Conservation (phyloP, 2,797 vertebrate genomes). For the Gallirallus australis region DNA sequence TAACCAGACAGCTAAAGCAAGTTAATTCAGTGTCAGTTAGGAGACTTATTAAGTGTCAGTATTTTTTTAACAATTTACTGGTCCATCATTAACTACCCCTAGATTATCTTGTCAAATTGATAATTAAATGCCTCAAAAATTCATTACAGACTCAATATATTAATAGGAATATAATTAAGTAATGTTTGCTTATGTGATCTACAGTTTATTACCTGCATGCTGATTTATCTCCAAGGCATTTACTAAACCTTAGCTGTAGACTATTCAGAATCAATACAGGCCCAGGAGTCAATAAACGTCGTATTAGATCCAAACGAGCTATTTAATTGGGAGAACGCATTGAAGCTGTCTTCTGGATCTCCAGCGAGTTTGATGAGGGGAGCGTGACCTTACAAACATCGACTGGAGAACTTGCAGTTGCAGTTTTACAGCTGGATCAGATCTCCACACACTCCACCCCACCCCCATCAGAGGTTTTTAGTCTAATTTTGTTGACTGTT, state of each 20-base stretch:
- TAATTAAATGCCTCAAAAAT: conserved; percentile 83
- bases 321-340: conserved; percentile 54
- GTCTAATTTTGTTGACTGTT: conserved; percentile 6
- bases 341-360: conserved; percentile 37
- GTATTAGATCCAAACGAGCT: conserved; percentile 68
- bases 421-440: background rate
- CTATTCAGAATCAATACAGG: conserved; percentile 75
- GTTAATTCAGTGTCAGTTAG: conserved; percentile 77
- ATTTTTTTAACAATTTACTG: conserved; percentile 76
- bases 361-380: background rate
- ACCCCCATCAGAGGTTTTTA: background rate
- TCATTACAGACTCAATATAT: conserved; percentile 76
- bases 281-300: conserved; percentile 73
- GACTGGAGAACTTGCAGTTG: background rate
- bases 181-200: conserved; percentile 78
- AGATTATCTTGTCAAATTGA: conserved; percentile 82
- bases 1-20: conserved; percentile 76
- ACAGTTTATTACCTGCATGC: conserved; percentile 77
- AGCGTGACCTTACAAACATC: background rate
- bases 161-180: conserved; percentile 82
- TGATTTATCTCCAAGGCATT: conserved; percentile 78
- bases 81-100: conserved; percentile 79
- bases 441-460: background rate
- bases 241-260: conserved; percentile 64
- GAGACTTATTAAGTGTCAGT: conserved; percentile 76